A percentile compares a stretch with the other conserved stretches of the same genome.
Conservation (phyloP, 2,113 vertebrate species). For the Taurulus bubalis region DNA sequence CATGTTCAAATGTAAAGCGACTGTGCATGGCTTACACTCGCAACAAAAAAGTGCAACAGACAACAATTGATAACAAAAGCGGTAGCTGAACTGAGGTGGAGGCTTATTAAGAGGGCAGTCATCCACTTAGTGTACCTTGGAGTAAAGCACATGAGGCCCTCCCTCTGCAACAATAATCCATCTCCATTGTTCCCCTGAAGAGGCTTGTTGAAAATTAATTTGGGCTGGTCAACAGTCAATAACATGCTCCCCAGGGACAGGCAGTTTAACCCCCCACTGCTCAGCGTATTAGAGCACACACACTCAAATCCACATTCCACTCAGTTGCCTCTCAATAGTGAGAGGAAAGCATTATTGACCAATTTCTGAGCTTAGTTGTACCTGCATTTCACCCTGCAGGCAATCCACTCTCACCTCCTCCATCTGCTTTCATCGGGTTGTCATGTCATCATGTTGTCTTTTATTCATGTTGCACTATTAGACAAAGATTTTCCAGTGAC, state of each 20-base stretch:
- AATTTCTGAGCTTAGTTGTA: constrained; percentile 70
- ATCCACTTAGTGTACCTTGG: constrained; percentile 57
- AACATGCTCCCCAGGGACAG: constrained; percentile 67
- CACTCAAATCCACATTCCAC: constrained; percentile 57
- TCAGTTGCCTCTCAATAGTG: constrained; percentile 64
- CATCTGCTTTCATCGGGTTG: constrained; percentile 24
- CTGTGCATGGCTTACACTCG: neutral
- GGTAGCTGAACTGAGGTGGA: constrained; percentile 21
- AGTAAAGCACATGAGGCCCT: constrained; percentile 48
- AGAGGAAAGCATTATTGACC: constrained; percentile 74
- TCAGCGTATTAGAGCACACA: constrained; percentile 53
- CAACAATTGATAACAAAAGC: constrained; percentile 20
- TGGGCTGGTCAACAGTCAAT: constrained; percentile 79
- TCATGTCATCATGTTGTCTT: constrained; percentile 38
- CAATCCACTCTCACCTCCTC: constrained; percentile 44
- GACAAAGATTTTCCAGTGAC: neutral
- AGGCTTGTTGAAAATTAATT: constrained; percentile 81
- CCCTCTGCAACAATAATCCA: constrained; percentile 61
- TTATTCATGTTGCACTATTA: constrained; percentile 40
- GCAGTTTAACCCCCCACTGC: constrained; percentile 67
- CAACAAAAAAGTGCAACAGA: constrained; percentile 2
- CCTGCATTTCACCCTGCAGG: constrained; percentile 59
- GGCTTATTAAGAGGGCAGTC: constrained; percentile 45
- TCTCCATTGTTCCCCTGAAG: constrained; percentile 75
- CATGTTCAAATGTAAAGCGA: constrained; percentile 43